Base-by-base conservation (phyloP, 2,113 vertebrate genomes). In the Cisticola juncidis region DNA sequence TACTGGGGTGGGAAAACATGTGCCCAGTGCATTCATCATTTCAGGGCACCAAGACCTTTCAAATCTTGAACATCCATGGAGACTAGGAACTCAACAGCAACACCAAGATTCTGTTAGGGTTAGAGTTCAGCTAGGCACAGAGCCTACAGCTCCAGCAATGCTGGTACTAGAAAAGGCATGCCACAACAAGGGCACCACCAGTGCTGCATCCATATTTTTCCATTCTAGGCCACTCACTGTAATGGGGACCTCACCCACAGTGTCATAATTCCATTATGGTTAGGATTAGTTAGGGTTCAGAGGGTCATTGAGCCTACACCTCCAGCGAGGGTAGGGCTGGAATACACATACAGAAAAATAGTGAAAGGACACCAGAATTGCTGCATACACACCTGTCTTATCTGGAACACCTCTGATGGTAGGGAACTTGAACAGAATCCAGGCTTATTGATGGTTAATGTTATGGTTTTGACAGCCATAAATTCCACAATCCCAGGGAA, bases 161-260 rank as follows among this genome's bases (percentile, higher is more conserved):
- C 10, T 11, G 17, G 16, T 10, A 11, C 31, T 18, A 40, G 21
- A 36, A 77, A 51, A 60, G 14, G 12, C 33, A 19, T 4, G 8
- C 14, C 33, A 26, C 22, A 60, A 18, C 38, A 44, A 35, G 11
- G 14, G 9, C 12, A 71, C 25, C 36, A 53, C 17, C 31, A 21
- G 3, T 20, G 65, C 20, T 70, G 53, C 44, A 42, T 35, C 31
- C 29, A 42, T 19, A 35, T 51, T 51, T 51, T 61, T 71, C 15
- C 16, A 29, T 29, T 71, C 25, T 50, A 28, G 36, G 31, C 36
- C 31, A 35, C 25, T 11, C 31, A 17, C 9, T 20, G 11, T 14
- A 29, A 12, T 17, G 14, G 9, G 9, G 7, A 58, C 22, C 14
- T 58, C 31, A 26, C 17, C 31, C 0, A 0, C 35, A 42, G 17